A percentile compares a stretch with the other conserved stretches of the same genome.
Evolutionary conservation across 2,888 invertebrate species (phyloP).

Genomic region (Drepana falcataria): DNA sequence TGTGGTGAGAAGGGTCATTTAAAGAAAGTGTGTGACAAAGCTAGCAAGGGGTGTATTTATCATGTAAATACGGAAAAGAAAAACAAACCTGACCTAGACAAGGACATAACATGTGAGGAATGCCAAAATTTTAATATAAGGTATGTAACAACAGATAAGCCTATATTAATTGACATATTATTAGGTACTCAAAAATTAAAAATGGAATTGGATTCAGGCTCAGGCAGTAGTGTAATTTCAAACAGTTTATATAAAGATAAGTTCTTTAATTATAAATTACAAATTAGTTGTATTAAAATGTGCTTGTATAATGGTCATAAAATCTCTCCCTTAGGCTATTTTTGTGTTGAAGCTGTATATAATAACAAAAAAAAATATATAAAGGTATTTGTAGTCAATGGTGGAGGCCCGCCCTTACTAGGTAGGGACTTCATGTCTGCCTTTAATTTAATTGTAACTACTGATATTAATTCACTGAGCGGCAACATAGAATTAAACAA

Average conservation of each 20-base stretch:
- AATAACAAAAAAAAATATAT: conserved; percentile 7
- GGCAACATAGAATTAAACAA: conserved; percentile 1
- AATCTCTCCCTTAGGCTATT: conserved; percentile 16
- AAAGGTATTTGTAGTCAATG: conserved; percentile 16
- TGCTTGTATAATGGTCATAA: conserved; percentile 22
- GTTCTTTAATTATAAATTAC: conserved; percentile 6
- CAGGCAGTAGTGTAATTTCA: conserved; percentile 13
- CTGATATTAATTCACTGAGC: conserved; percentile 3
- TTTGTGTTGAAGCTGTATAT: conserved; percentile 4
- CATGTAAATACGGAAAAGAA: conserved; percentile 3
- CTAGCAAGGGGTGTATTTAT: conserved; percentile 1
- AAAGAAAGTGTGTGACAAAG: conserved; percentile 16
- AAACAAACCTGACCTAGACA: neutral
- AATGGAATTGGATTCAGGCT: conserved; percentile 19
- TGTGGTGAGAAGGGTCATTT: conserved; percentile 18
- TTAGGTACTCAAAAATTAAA: conserved; percentile 3
- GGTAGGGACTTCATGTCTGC: conserved; percentile 9
- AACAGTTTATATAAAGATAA: conserved; percentile 8
- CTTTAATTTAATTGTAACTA: conserved; percentile 8
- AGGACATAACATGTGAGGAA: conserved; percentile 8
- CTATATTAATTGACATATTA: conserved; percentile 7
- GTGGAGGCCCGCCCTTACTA: conserved; percentile 14
- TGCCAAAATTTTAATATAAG: conserved; percentile 15
- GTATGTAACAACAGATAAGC: conserved; percentile 15
- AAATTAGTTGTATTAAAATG: conserved; percentile 12